Conservation (phyloP, 2,888 invertebrate genomes). For the Rhagium mordax region DNA sequence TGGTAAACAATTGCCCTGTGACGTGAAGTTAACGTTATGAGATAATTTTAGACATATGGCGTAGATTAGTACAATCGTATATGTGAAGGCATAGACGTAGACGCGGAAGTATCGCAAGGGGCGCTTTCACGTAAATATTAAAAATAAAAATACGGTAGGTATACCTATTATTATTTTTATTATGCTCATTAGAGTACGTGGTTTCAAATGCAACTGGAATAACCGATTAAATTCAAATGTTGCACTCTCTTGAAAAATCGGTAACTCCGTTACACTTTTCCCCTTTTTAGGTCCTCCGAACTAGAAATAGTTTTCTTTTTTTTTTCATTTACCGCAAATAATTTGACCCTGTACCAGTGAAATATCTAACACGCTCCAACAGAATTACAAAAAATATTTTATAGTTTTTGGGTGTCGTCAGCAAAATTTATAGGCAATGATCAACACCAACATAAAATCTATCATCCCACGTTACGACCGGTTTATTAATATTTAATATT, state of each 20-base stretch:
- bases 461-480: background rate
- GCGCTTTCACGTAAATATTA: background rate
- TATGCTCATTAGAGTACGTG: no score
- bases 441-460: background rate
- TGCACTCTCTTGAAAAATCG: no score
- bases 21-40: constrained; percentile 13
- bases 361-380: background rate
- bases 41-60: constrained; percentile 20
- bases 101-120: background rate
- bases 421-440: background rate
- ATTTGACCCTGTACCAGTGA: no score
- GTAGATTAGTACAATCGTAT: background rate
- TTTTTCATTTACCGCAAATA: no score
- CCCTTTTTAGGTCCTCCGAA: no score
- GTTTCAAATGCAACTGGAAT: no score
- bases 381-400: background rate
- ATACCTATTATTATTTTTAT: no score
- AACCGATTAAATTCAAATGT: no score
- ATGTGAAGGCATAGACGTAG: background rate
- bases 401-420: constrained; percentile 11
- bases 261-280: no score
- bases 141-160: no score
- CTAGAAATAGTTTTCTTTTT: no score
- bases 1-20: constrained; percentile 24
- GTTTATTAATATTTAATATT: constrained; percentile 2